Conservation (phyloP, 2,113 vertebrate species). For the Piprites chloris region DNA sequence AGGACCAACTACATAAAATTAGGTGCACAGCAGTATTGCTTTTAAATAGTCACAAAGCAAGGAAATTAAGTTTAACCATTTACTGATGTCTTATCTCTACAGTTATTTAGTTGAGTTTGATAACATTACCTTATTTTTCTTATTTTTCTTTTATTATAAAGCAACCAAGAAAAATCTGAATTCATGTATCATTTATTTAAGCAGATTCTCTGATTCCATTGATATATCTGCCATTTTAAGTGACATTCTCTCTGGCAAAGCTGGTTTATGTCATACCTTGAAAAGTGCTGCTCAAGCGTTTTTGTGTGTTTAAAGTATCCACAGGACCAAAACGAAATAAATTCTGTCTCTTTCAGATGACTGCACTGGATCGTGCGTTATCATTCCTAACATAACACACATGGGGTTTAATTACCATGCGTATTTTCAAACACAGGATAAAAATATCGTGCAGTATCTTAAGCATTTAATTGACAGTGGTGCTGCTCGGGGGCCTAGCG, state of each 20-base stretch:
- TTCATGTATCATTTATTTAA: slow-evolving; percentile 38
- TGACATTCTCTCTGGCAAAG: slow-evolving; percentile 61
- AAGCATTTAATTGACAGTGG: background rate
- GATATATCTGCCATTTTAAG: slow-evolving; percentile 22
- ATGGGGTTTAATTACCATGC: background rate
- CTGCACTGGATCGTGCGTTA: background rate
- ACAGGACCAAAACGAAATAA: background rate
- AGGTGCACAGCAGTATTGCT: slow-evolving; percentile 52
- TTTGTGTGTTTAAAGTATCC: slow-evolving; percentile 35
- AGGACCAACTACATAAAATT: slow-evolving; percentile 68
- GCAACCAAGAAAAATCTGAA: slow-evolving; percentile 28
- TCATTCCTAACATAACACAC: background rate
- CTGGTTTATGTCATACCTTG: slow-evolving; percentile 34
- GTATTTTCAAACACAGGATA: background rate
- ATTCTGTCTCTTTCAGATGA: slow-evolving; percentile 1
- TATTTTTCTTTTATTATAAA: background rate
- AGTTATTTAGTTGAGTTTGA: slow-evolving; percentile 10
- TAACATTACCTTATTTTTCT: background rate
- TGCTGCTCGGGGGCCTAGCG: background rate
- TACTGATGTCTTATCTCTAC: slow-evolving; percentile 23
- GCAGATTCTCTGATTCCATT: slow-evolving; percentile 40
- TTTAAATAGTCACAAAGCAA: slow-evolving; percentile 64
- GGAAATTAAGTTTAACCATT: slow-evolving; percentile 61
- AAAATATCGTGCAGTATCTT: background rate
- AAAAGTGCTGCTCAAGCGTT: slow-evolving; percentile 35